A percentile compares a stretch with the other conserved stretches of the same genome.
Evolutionary conservation across 2,888 invertebrate species (phyloP).

Genomic region (Adineta ricciae): DNA sequence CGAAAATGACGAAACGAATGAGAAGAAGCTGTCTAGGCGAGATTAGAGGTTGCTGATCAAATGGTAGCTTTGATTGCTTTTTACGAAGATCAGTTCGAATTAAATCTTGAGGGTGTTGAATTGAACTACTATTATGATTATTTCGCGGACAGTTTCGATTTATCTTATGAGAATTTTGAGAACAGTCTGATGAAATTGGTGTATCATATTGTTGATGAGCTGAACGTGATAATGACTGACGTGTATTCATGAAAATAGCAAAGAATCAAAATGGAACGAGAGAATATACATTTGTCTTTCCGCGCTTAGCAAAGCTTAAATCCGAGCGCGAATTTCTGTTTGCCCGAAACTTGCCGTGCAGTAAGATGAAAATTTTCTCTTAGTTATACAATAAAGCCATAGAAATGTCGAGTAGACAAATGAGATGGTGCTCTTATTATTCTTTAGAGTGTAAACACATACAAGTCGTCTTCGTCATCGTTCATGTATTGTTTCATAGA

Average conservation of each 20-base stretch:
- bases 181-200: not conserved
- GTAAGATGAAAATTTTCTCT: no score
- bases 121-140: not conserved
- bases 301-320: not conserved
- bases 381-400: not conserved
- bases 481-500: not conserved
- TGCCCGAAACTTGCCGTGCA: no score
- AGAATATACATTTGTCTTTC: not conserved
- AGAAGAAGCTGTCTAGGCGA: not conserved
- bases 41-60: not conserved
- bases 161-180: not conserved
- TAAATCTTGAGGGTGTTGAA: not conserved
- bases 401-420: not conserved
- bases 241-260: not conserved
- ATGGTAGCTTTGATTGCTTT: not conserved
- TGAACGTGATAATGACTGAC: no score
- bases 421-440: not conserved
- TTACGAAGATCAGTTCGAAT: not conserved
- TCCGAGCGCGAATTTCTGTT: not conserved
- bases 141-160: not conserved
- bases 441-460: not conserved
- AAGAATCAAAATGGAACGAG: not conserved
- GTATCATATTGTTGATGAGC: not conserved
- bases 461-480: not conserved
- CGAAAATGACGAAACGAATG: not conserved